Base-by-base conservation (phyloP, 2,888 invertebrate species). In the Amblyjoppa proteus region DNA sequence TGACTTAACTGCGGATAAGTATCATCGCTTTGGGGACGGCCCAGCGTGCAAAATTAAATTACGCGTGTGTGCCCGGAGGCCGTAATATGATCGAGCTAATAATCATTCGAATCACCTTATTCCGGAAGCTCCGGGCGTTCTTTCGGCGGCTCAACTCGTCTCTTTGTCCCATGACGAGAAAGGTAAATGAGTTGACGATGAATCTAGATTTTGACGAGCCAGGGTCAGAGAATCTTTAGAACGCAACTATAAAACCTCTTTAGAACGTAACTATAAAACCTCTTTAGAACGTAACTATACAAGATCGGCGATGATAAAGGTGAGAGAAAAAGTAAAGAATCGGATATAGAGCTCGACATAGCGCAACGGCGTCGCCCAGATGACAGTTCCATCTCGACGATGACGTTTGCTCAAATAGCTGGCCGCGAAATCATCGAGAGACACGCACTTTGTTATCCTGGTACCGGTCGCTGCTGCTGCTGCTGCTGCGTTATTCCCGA, bases 341-440 rank as follows among this genome's bases (percentile, higher is more conserved):
- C 7, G 31, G 34, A 34, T 34, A 16, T n/a, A 64, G 7, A 61
- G 64, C 11, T 75, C 49, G 75, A 34, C 13, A 51, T 16, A 20
- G 64, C 64, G 38, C 49, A n/a, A n/a, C 64, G 51, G 51, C 75
- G 25, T 51, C 51, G 64, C 49, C 45, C 61, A 51, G 38, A 41
- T 9, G 75, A 76, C 11, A 20, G 25, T 64, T 13, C 58, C 16
- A 45, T n/a, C 28, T 28, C 73, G 75, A 64, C 13, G 61, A 64
- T 64, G 49, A 75, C 61, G 64, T 28, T 45, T n/a, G 45, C n/a
- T 64, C n/a, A 31, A 31, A 61, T 25, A 49, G 31, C 34, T 64
- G 75, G 75, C 28, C 34, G 75, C 75, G 64, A 74, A 74, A 58
- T 58, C 58, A 58, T 74, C 74, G 31, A 45, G 25, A 56, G 13